Evolutionary conservation across 1,140 invertebrate genomes (phyloP).

Genomic region (Tetragonula clypearis): DNA sequence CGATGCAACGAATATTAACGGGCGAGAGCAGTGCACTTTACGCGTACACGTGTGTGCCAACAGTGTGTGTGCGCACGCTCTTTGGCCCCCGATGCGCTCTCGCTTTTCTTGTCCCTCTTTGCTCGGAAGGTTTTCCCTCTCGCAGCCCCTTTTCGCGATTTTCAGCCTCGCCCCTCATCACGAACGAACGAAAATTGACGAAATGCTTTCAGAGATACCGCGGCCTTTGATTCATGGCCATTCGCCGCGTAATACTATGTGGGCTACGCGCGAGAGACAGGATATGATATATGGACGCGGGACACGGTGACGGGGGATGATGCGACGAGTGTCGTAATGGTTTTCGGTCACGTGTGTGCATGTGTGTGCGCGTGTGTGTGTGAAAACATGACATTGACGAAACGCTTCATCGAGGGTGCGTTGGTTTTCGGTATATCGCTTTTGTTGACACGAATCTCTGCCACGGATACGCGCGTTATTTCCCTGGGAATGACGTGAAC

Average conservation of each 20-base stretch:
- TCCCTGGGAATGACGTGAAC: slow-evolving; percentile 11
- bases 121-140: no score
- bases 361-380: not conserved
- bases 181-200: slow-evolving; percentile 11
- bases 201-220: slow-evolving; percentile 8
- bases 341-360: not conserved
- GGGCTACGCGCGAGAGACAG: slow-evolving; percentile 12
- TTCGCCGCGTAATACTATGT: slow-evolving; percentile 11
- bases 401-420: slow-evolving; percentile 25
- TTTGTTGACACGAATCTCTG: slow-evolving; percentile 13
- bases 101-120: no score
- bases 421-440: slow-evolving; percentile 25
- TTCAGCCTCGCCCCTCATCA: not conserved
- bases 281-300: slow-evolving; percentile 19
- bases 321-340: slow-evolving; percentile 14
- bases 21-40: no score
- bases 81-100: no score
- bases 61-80: no score
- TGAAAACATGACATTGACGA: slow-evolving; percentile 31
- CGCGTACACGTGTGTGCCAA: not conserved
- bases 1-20: slow-evolving; percentile 23
- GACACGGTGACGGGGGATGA: not conserved
- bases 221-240: slow-evolving; percentile 18
- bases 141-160: not conserved
- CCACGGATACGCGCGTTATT: not conserved